Evolutionary conservation across 2,888 invertebrate species (phyloP).

Genomic region (Hirudinaria manillensis): DNA sequence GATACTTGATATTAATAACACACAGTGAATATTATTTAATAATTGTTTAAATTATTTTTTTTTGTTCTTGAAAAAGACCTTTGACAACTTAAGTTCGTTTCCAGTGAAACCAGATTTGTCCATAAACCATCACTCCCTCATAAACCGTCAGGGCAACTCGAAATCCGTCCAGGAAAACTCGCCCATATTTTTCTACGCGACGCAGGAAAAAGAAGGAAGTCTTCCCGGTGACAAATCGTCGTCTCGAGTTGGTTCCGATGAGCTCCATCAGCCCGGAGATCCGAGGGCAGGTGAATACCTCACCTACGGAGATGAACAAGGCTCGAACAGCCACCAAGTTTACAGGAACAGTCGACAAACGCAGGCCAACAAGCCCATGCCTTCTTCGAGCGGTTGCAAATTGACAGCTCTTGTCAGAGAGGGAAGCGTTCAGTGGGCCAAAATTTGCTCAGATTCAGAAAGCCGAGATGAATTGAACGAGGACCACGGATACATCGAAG

Average conservation of each 20-base stretch:
- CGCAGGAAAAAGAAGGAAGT: not conserved
- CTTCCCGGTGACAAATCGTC: not conserved
- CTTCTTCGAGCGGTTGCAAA: not conserved
- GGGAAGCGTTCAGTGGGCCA: not conserved
- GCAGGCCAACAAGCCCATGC: not conserved
- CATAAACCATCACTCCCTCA: constrained; percentile 1
- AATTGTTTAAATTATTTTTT: no score
- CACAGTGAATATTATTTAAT: no score
- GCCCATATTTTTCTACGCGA: not conserved
- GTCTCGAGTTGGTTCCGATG: not conserved
- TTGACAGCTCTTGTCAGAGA: not conserved
- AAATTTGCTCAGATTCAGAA: constrained; percentile 3
- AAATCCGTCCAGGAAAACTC: not conserved
- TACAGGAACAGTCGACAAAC: no score
- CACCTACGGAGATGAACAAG: not conserved
- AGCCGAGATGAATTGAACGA: not conserved
- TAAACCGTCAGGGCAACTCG: not conserved
- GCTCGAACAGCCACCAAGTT: no score
- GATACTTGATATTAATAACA: no score
- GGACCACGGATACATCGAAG: not conserved
- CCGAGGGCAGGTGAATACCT: not conserved
- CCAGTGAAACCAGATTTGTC: constrained; percentile 16
- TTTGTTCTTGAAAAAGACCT: no score
- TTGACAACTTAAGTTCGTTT: not conserved
- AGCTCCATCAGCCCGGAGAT: no score